Conservation (phyloP, 2,113 vertebrate species). For the Chelonoidis abingdonii region DNA sequence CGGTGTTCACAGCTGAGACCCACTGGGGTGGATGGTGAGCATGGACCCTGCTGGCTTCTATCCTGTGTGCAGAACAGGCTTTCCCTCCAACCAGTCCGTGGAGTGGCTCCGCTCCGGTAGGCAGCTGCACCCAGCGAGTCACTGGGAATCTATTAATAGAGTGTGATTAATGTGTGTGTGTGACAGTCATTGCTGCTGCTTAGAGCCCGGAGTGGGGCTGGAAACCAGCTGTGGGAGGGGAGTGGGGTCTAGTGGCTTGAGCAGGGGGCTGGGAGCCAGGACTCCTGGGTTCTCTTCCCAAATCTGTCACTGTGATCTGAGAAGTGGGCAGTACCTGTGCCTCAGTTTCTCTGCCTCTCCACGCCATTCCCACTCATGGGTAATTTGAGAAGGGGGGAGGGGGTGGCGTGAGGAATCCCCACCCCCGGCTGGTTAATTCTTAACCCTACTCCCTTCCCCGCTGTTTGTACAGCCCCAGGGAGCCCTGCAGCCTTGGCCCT, state of each 20-base stretch:
- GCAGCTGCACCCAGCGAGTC: neutral
- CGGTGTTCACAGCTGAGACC: rapidly evolving
- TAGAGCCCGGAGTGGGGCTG: neutral
- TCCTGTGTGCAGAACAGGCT: neutral
- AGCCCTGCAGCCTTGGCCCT: neutral
- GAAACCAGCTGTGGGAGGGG: neutral
- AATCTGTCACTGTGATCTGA: neutral
- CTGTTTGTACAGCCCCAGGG: neutral
- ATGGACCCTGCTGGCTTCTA: neutral
- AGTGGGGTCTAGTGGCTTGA: neutral
- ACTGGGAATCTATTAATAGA: neutral
- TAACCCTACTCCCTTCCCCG: neutral
- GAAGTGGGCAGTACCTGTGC: neutral
- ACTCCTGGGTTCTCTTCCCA: neutral
- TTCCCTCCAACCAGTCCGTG: neutral
- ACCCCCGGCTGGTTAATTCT: neutral
- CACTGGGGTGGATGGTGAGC: neutral
- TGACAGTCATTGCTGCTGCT: neutral
- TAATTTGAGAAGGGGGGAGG: neutral
- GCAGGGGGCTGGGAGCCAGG: neutral
- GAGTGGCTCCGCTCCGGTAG: neutral
- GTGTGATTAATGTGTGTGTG: neutral
- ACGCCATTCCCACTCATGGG: no score
- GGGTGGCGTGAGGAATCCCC: no score
- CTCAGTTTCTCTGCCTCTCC: neutral